Conservation (phyloP, 1,140 invertebrate species). For the Procambarus virginalis region DNA sequence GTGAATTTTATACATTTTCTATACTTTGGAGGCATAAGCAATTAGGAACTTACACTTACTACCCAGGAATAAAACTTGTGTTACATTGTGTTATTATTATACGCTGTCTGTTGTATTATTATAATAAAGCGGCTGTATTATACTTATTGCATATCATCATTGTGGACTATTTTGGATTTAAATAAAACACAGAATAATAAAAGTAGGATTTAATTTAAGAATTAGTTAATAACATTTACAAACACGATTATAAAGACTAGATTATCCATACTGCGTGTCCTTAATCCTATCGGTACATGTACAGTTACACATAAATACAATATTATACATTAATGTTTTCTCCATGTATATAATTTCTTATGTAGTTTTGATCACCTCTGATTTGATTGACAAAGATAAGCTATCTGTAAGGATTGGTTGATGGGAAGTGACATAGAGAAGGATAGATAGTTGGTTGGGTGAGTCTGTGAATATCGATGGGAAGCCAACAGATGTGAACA, state of each 20-base stretch:
- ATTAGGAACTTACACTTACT: too few species aligned
- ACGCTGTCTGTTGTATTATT: too few species aligned
- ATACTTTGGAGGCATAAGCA: too few species aligned
- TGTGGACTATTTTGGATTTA: too few species aligned
- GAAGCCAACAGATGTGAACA: too few species aligned
- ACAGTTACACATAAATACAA: conserved; percentile 53
- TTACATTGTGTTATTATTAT: too few species aligned
- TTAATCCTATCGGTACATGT: conserved; percentile 34
- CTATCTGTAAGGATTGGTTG: neutral
- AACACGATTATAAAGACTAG: conserved; percentile 48
- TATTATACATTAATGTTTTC: conserved; percentile 31
- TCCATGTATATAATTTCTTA: neutral
- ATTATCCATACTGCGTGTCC: conserved; percentile 21
- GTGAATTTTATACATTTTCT: too few species aligned
- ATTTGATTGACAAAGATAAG: conserved; percentile 16
- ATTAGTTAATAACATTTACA: conserved; percentile 54
- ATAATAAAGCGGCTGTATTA: too few species aligned
- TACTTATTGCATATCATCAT: too few species aligned
- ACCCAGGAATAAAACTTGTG: too few species aligned
- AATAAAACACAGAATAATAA: conserved; percentile 8
- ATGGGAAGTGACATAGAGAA: neutral
- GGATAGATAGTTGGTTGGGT: too few species aligned
- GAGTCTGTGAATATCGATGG: too few species aligned
- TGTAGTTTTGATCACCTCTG: conserved; percentile 31
- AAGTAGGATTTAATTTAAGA: conserved; percentile 51